Evolutionary conservation across 1,140 invertebrate species (phyloP).

Genomic region (Apis cerana): DNA sequence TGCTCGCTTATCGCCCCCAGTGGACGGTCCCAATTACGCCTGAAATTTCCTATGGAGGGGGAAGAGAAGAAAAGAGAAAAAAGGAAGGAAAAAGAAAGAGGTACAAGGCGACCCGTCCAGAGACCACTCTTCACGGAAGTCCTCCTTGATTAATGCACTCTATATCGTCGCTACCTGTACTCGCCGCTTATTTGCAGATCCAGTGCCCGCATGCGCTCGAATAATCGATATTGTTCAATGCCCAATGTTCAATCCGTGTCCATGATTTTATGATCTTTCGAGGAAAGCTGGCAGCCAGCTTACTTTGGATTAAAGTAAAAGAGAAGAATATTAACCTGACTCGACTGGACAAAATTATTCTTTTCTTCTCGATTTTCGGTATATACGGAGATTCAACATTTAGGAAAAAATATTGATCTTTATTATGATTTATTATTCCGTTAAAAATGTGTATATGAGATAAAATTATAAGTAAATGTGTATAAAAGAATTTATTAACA

Average conservation of each 20-base stretch:
- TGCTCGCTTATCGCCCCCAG: background rate
- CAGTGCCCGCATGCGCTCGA: background rate
- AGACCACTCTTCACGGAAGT: conserved; percentile 24
- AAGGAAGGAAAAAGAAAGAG: background rate
- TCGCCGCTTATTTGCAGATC: conserved; percentile 19
- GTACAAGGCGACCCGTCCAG: background rate
- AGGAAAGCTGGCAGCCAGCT: background rate
- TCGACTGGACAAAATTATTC: no score
- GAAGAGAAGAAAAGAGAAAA: no score
- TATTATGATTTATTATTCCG: no score
- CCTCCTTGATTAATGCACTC: conserved; percentile 27
- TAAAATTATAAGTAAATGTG: no score
- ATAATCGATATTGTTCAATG: conserved; percentile 14
- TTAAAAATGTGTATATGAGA: no score
- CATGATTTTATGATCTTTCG: background rate
- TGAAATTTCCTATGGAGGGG: background rate
- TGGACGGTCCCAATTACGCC: conserved; percentile 24
- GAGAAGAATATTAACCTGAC: no score
- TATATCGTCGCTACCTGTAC: conserved; percentile 23
- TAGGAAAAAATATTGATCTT: no score
- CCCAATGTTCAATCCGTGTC: no score
- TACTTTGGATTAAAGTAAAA: no score
- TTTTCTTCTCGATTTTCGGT: no score
- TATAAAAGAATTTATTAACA: no score
- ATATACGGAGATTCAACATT: no score